A percentile compares a stretch with the other conserved stretches of the same genome.
These are phyloP conservation scores for Empidonax alnorum DNA, from an alignment of 2,113 vertebrate species.

Conservation along the genomic window DNA sequence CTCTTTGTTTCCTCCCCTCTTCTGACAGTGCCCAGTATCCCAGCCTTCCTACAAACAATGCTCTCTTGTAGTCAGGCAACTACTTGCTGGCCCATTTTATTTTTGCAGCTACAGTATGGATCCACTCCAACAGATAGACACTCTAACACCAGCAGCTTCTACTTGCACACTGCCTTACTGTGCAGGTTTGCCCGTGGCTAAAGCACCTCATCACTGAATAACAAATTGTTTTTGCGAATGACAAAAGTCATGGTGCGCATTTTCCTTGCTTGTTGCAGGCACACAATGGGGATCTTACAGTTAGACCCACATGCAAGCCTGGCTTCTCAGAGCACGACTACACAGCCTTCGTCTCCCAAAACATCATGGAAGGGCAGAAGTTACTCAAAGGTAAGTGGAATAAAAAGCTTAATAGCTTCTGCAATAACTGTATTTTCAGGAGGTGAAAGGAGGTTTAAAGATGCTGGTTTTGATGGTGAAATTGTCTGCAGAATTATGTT, in stretches of 20 bases:
- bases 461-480: conserved; percentile 20
- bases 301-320: conserved; percentile 75
- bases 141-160: not conserved
- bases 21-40: conserved; percentile 57
- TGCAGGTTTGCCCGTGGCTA: not conserved
- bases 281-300: conserved; percentile 74
- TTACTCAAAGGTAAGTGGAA: conserved; percentile 81
- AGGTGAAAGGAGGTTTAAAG: conserved; percentile 4
- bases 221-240: not conserved
- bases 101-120: conserved; percentile 51
- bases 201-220: not conserved
- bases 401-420: conserved; percentile 41
- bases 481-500: conserved; percentile 1
- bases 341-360: conserved; percentile 73
- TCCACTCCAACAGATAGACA: not conserved
- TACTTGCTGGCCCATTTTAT: conserved; percentile 43
- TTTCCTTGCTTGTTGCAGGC: conserved; percentile 59
- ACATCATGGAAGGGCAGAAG: conserved; percentile 78
- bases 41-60: conserved; percentile 40
- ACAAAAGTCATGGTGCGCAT: not conserved
- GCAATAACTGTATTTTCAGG: not conserved
- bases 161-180: not conserved
- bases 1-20: conserved; percentile 48
- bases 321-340: conserved; percentile 81
- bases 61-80: conserved; percentile 47